Evolutionary conservation across 2,888 invertebrate species (phyloP), one percentile per base, ranked within the genome.

Genomic region (Lochmaea capreae): DNA sequence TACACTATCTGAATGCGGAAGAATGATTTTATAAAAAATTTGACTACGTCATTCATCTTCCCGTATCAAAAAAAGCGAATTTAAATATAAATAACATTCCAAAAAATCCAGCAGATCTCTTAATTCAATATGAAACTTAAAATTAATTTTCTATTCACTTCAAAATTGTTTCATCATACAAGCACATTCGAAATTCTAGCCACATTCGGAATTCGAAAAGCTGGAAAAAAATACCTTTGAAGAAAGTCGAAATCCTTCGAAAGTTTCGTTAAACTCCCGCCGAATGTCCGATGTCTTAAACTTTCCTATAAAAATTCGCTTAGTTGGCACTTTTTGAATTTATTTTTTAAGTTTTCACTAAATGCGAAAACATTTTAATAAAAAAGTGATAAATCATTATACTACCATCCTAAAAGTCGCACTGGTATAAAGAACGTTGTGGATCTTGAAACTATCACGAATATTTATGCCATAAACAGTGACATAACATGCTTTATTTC

Each of bases 331-430:
- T 70, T 62, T 62, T 61, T 22, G 63, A 63, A 74, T 74, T 71
- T 74, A 74, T 74, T 74, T 72, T 74, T 71, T 52, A 74, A 73
- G 67, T 76, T 72, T 71, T 67, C 73, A 54, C 66, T 70, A 72
- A 74, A 63, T 71, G 70, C 57, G 67, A 67, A 76, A 67, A 74
- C 66, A 77, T 77, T 73, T 74, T 72, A 67, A 67, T 73, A 71
- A 72, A 71, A 69, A 74, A 67, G 61, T 67, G 68, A 71, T 77
- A 76, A 76, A 74, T 77, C 77, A 76, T 75, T 16, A 58, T 58
- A 14, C 18, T 54, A 68, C 54, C 58, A 59, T 70, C 62, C 59
- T 42, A 33, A 65, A 71, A 67, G 68, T 74, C 71, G 18, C 57
- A 42, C 58, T 58, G 65, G 71, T 67, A 67, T 66, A 70, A 52